Evolutionary conservation across 2,113 vertebrate genomes (phyloP), one percentile per base, ranked within the genome.

Genomic region (Gorsachius goisagi): DNA sequence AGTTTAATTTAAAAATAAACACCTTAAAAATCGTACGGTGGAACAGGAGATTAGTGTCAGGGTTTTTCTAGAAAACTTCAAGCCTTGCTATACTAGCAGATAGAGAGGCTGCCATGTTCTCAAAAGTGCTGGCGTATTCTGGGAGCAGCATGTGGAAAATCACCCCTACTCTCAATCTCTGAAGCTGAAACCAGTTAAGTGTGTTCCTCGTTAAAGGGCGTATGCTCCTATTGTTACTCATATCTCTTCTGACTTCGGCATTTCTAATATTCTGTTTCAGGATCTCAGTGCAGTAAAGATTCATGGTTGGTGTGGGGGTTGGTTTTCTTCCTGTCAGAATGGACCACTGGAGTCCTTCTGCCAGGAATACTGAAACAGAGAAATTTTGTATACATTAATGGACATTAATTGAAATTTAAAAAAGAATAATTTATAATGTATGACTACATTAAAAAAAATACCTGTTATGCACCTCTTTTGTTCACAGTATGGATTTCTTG

Each of bases 1-100:
- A 86, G 64, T 88, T 80, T 74, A 73, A 72, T 62, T 95, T 88
- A 33, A 94, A 88, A 91, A 76, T 80, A 76, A 73, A n/a, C 47
- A 52, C 47, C 21, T 77, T 77, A 39, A 93, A 93, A 79, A 58
- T 90, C 68, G 18, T 84, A 7, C 11, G 37, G 35, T 49, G 60
- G 63, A 79, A 73, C 24, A 58, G 53, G 67, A 87, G 62, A 81
- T 89, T 16, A 37, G 26, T 32, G n/a, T 73, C 14, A 81, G 33
- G n/a, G 10, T 24, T 92, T 94, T 93, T 89, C 49, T 56, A 78
- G 56, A 84, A 87, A 80, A 66, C 32, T 50, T 93, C 6, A 67
- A 20, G 66, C 56, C 22, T 39, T 49, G 33, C 18, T 56, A 33
- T 20, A 32, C 30, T 9, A 39, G 72, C 41, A 37, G 60, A 14